phyloP scores from a whole-genome alignment of 2,113 vertebrate genomes.

The Oncorhynchus masou region DNA sequence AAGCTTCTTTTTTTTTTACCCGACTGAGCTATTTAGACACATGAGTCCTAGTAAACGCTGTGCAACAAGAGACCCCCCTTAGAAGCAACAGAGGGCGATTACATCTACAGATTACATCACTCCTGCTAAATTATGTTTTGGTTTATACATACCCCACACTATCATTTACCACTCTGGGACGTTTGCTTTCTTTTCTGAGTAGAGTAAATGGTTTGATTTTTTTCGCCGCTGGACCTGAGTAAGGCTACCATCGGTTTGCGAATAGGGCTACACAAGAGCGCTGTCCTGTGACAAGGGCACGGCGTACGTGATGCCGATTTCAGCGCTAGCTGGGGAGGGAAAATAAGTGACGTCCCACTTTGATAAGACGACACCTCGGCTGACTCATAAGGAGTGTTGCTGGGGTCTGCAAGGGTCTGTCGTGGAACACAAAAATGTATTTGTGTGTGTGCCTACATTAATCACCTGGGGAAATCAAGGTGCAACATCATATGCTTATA shows the following conservation, averaged over 20 bases:
- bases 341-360: constrained; percentile 45
- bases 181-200: constrained; percentile 17
- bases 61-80: neutral
- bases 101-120: constrained; percentile 49
- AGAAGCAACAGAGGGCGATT: constrained; percentile 5
- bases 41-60: too few species aligned
- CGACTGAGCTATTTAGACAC: too few species aligned
- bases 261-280: constrained; percentile 32
- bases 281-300: constrained; percentile 29
- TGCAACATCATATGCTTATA: too few species aligned
- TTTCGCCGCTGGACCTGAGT: constrained; percentile 20
- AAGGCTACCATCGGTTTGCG: too few species aligned
- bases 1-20: too few species aligned
- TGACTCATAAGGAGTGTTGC: neutral
- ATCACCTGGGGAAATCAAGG: too few species aligned
- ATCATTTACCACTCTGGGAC: constrained; percentile 44
- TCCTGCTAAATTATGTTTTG: constrained; percentile 29
- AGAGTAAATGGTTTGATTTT: constrained; percentile 44
- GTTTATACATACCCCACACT: constrained; percentile 38
- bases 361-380: constrained; percentile 28
- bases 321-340: constrained; percentile 45
- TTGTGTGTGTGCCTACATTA: too few species aligned
- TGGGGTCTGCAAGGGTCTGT: neutral
- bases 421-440: too few species aligned
- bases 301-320: constrained; percentile 49